Conservation (phyloP, 2,113 vertebrate genomes). For the Saccopteryx bilineata region DNA sequence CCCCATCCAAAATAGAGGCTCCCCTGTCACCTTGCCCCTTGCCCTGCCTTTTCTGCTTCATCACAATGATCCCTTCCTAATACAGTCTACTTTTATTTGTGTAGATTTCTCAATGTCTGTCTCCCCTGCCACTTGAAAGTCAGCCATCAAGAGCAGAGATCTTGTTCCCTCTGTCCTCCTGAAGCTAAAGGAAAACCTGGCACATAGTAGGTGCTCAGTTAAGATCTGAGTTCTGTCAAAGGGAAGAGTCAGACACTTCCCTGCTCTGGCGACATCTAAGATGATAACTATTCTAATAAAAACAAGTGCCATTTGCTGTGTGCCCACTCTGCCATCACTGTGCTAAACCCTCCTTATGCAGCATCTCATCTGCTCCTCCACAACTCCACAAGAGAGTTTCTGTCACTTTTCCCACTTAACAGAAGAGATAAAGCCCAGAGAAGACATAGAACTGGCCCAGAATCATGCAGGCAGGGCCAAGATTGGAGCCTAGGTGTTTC, state of each 20-base stretch:
- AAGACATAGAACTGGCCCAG: background rate
- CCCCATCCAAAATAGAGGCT: background rate
- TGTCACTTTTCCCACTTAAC: background rate
- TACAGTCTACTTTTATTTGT: background rate
- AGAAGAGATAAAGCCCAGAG: background rate
- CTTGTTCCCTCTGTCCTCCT: background rate
- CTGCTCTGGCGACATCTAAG: background rate
- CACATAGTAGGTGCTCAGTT: background rate
- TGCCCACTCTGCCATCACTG: background rate
- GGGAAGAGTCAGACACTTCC: background rate
- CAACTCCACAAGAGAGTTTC: background rate
- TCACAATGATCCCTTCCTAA: accelerated
- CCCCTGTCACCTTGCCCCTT: background rate
- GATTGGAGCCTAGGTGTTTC: background rate
- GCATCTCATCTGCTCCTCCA: background rate
- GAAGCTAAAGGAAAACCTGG: background rate
- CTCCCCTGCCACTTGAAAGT: background rate
- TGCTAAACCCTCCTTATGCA: too few relatives aligned
- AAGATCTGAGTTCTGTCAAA: background rate
- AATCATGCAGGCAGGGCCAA: background rate
- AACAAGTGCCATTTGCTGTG: background rate
- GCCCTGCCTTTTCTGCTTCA: background rate
- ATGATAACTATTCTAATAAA: background rate
- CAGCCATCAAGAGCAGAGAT: background rate
- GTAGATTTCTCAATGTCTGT: background rate